Evolutionary conservation across 2,797 vertebrate species (phyloP).

Genomic region (Podargus strigoides): DNA sequence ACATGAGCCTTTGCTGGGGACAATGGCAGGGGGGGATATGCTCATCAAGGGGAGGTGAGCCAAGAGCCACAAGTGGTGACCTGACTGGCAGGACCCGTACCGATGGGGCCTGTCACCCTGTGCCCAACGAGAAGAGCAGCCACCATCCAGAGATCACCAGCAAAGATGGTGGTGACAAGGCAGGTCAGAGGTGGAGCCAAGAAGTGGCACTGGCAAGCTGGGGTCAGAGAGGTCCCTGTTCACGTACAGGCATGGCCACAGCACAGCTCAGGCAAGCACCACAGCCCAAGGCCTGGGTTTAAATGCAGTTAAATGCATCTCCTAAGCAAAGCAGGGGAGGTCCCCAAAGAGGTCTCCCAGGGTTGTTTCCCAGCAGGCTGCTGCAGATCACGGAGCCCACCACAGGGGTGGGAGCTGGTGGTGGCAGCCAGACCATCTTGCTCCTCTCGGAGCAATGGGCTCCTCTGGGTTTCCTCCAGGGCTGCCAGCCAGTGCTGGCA

Average conservation of each 20-base stretch:
- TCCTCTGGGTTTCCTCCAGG: not conserved
- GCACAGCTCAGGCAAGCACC: too few species aligned
- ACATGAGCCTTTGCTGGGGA: not conserved
- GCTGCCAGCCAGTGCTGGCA: not conserved
- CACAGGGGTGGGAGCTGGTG: not conserved
- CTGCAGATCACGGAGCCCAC: not conserved
- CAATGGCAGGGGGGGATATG: accelerated
- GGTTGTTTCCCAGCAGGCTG: not conserved
- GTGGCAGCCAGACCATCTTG: not conserved
- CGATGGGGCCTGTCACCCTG: not conserved
- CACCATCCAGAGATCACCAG: not conserved
- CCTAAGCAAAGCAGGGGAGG: not conserved
- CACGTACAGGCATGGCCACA: not conserved
- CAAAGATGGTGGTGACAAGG: accelerated
- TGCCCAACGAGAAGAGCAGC: not conserved
- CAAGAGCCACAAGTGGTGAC: not conserved
- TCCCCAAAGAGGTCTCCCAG: accelerated
- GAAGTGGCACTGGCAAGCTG: accelerated
- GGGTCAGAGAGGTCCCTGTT: not conserved
- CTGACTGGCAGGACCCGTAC: not conserved
- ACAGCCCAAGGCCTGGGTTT: not conserved
- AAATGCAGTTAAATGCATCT: not conserved
- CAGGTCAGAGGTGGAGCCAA: accelerated
- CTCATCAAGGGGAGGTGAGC: not conserved
- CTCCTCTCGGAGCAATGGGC: not conserved